Evolutionary conservation across 2,113 vertebrate species (phyloP).

Genomic region (Apeltes quadracus): DNA sequence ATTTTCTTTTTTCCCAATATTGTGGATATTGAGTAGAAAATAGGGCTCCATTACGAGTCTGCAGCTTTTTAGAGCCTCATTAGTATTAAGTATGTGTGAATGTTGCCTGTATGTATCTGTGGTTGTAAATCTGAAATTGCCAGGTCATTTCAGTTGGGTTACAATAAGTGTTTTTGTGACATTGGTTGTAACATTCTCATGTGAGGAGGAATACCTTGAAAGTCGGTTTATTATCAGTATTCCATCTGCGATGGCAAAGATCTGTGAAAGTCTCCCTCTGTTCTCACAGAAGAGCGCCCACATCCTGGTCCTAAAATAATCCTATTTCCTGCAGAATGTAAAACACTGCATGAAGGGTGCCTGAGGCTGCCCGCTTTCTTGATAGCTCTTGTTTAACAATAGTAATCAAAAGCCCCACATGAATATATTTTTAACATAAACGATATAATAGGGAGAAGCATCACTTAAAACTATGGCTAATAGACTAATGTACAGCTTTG

Average conservation of each 20-base stretch:
- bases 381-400: conserved; percentile 20
- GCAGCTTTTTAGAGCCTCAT: conserved; percentile 1
- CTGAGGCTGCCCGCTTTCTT: conserved; percentile 3
- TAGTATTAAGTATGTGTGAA: neutral
- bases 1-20: neutral
- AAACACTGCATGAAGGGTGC: conserved; percentile 1
- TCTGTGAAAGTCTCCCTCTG: neutral
- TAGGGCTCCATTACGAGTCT: neutral
- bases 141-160: neutral
- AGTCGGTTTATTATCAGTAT: neutral
- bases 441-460: no score
- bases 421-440: conserved; percentile 11
- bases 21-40: neutral
- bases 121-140: neutral
- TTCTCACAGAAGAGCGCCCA: neutral
- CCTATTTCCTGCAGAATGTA: neutral
- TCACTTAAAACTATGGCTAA: no score
- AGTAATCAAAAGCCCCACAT: conserved; percentile 17
- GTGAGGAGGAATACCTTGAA: neutral
- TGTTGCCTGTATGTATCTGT: neutral
- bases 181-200: neutral
- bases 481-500: neutral
- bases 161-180: neutral
- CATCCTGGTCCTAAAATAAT: neutral
- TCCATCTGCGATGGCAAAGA: neutral